phyloP scores from a whole-genome alignment of 2,888 invertebrate species.

The Cecidostiba fungosa region DNA sequence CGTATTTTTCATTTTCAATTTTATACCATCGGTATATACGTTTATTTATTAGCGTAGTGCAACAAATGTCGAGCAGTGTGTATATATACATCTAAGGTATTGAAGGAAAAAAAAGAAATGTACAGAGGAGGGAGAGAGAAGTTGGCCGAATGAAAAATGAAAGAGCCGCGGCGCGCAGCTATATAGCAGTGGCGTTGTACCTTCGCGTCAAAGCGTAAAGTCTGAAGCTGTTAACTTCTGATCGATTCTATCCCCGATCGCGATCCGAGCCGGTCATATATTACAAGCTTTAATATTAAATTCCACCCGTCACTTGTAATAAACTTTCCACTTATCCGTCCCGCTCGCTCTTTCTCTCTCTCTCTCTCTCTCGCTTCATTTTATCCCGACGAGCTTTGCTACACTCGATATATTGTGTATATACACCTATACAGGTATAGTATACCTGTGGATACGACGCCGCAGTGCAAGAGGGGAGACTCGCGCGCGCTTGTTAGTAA shows the following conservation, averaged over 20 bases:
- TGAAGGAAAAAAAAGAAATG: background rate
- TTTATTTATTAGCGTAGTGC: no score
- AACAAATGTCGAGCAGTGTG: no score
- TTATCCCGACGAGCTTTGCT: constrained; percentile 27
- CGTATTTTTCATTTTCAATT: background rate
- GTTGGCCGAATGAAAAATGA: constrained; percentile 50
- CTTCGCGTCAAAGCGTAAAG: constrained; percentile 74
- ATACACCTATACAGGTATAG: background rate
- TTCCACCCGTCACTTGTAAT: constrained; percentile 73
- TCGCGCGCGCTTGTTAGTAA: constrained; percentile 39
- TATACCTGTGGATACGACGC: background rate
- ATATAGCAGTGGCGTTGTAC: no score
- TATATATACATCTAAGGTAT: no score
- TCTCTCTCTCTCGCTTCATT: constrained; percentile 32
- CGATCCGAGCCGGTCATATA: constrained; percentile 69
- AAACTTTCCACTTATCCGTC: constrained; percentile 69
- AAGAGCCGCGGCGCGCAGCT: constrained; percentile 37
- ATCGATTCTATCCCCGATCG: constrained; percentile 72
- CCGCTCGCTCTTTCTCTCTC: constrained; percentile 56
- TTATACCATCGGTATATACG: background rate
- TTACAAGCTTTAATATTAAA: constrained; percentile 75
- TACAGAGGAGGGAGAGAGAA: constrained; percentile 5
- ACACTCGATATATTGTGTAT: no score
- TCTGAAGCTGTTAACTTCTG: constrained; percentile 75
- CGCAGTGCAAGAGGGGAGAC: background rate